Percentiles rank a stretch among this genome's conserved stretches.
These are phyloP conservation scores for Diarsia dahlii DNA, from an alignment of 2,888 invertebrate genomes.

Conservation along the genomic window DNA sequence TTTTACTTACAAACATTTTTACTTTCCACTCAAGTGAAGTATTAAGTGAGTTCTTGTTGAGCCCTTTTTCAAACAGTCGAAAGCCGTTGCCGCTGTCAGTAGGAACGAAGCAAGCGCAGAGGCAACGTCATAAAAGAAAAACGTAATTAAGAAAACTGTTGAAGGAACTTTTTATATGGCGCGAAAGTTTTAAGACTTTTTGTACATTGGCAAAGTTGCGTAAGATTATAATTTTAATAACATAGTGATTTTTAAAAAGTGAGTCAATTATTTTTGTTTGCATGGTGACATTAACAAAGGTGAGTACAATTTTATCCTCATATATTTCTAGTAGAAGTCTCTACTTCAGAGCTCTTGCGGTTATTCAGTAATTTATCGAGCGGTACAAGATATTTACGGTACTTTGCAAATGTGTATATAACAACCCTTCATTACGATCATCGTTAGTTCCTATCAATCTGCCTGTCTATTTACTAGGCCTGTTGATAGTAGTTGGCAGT, in stretches of 20 bases:
- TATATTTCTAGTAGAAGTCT: too few species aligned
- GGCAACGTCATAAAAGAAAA: conserved; percentile 64
- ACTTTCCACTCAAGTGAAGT: conserved; percentile 77
- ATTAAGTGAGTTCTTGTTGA: conserved; percentile 70
- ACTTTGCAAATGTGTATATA: conserved; percentile 60
- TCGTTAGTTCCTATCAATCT: conserved; percentile 38
- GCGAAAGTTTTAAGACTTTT: conserved; percentile 17
- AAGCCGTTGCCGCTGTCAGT: conserved; percentile 71
- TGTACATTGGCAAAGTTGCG: neutral
- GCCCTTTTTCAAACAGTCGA: conserved; percentile 85
- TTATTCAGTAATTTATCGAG: conserved; percentile 44
- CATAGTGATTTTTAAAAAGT: conserved; percentile 29
- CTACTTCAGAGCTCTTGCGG: conserved; percentile 20
- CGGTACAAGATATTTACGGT: conserved; percentile 54
- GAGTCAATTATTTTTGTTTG: conserved; percentile 5
- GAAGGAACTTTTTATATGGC: neutral
- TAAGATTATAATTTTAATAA: too few species aligned
- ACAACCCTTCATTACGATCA: conserved; percentile 31
- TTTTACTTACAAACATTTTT: conserved; percentile 82
- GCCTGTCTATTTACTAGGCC: conserved; percentile 18
- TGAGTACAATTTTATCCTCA: conserved; percentile 37
- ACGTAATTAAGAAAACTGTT: conserved; percentile 53
- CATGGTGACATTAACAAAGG: conserved; percentile 16
- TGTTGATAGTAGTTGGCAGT: neutral
- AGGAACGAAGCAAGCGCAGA: conserved; percentile 63